Percentiles rank a stretch among this genome's conserved stretches.
phyloP scores from a whole-genome alignment of 2,113 vertebrate genomes.

The Pseudonaja textilis region DNA sequence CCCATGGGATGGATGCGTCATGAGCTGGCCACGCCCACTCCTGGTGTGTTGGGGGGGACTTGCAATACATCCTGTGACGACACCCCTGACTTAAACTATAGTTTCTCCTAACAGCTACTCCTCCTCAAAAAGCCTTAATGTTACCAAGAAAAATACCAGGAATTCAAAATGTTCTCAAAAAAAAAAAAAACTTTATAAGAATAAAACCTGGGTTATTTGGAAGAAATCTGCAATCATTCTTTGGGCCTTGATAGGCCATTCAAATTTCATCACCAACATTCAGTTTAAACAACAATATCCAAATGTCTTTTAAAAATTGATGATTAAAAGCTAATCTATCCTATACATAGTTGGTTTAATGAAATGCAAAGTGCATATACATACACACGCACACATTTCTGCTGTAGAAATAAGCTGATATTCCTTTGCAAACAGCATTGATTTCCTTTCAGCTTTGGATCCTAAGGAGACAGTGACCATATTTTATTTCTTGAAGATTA shows the following conservation, averaged over 20 bases:
- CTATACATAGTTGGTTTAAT: slow-evolving; percentile 42
- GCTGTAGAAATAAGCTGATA: not conserved
- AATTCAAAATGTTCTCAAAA: slow-evolving; percentile 41
- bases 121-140: not conserved
- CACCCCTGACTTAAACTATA: not conserved
- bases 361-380: not conserved
- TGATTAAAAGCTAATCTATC: slow-evolving; percentile 53
- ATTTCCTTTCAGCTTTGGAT: not conserved
- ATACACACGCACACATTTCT: not conserved
- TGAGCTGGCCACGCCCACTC: too few relatives aligned
- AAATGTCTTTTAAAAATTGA: slow-evolving; percentile 40
- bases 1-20: too few relatives aligned
- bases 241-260: not conserved
- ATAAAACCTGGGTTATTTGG: slow-evolving; percentile 20
- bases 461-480: not conserved
- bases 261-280: slow-evolving; percentile 25
- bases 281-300: slow-evolving; percentile 55
- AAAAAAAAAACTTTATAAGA: slow-evolving; percentile 42
- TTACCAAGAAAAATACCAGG: slow-evolving; percentile 17
- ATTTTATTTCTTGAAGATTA: not conserved
- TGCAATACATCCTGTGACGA: too few relatives aligned
- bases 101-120: not conserved
- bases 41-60: not conserved
- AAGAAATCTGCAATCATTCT: not conserved
- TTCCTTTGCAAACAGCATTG: not conserved